phyloP scores from a whole-genome alignment of 2,797 vertebrate genomes.

The Microctenopoma steveboyesi region DNA sequence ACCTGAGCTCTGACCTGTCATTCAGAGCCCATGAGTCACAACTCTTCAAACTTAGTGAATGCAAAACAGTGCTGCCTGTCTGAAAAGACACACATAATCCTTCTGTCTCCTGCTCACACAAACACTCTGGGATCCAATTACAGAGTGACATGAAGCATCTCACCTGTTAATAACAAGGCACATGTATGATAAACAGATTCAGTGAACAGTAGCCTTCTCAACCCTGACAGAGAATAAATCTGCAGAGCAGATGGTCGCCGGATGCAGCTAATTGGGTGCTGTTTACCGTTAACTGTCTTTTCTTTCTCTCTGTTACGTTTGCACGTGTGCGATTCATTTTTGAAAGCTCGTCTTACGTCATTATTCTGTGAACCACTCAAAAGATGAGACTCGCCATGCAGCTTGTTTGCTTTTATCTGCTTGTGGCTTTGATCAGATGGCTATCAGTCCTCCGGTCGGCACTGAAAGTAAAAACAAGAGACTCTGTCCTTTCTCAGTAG shows the following conservation, averaged over 20 bases:
- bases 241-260: conserved; percentile 56
- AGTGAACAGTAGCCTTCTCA: conserved; percentile 62
- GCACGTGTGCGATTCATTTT: conserved; percentile 26
- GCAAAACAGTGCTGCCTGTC: conserved; percentile 32
- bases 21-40: conserved; percentile 34
- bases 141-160: conserved; percentile 64
- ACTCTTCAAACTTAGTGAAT: conserved; percentile 34
- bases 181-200: conserved; percentile 71
- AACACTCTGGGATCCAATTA: conserved; percentile 71
- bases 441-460: conserved; percentile 43
- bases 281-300: conserved; percentile 49
- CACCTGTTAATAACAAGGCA: conserved; percentile 69
- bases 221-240: conserved; percentile 50
- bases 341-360: conserved; percentile 40
- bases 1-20: conserved; percentile 35
- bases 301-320: conserved; percentile 13
- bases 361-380: conserved; percentile 32
- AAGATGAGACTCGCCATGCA: conserved; percentile 15
- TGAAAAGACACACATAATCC: conserved; percentile 12
- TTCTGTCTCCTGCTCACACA: conserved; percentile 8
- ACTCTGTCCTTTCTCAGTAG: conserved; percentile 39
- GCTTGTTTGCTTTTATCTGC: conserved; percentile 50
- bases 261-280: conserved; percentile 62
- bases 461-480: conserved; percentile 43
- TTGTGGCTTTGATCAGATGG: conserved; percentile 59